These are phyloP conservation scores for Enteromius trimaculatus DNA, from an alignment of 2,797 vertebrate genomes.

Conservation along the genomic window DNA sequence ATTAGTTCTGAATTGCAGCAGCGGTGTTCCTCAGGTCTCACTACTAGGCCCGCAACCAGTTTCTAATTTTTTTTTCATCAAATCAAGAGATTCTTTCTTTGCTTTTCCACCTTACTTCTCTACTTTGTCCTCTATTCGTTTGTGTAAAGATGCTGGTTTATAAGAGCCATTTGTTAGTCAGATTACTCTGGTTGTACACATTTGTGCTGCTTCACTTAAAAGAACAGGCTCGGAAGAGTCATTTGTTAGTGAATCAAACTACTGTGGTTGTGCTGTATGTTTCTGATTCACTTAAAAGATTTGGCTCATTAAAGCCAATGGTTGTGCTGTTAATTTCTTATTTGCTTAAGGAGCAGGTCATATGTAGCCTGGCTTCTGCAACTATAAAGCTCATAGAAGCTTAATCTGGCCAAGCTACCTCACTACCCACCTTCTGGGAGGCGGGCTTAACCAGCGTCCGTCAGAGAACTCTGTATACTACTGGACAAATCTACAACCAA, in stretches of 20 bases:
- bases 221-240: not conserved
- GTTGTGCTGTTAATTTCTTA: not conserved
- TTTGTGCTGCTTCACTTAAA: not conserved
- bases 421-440: too few relatives aligned
- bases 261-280: not conserved
- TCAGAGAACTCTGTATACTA: too few relatives aligned
- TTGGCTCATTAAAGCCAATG: not conserved
- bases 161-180: not conserved
- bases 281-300: not conserved
- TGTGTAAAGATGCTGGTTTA: not conserved
- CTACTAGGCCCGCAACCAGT: not conserved
- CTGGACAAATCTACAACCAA: too few relatives aligned
- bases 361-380: not conserved
- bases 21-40: slow-evolving; percentile 19
- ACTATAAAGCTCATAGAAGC: too few relatives aligned
- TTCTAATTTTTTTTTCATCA: not conserved
- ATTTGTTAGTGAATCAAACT: not conserved
- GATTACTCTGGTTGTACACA: not conserved
- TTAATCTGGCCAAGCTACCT: too few relatives aligned
- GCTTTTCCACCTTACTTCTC: not conserved
- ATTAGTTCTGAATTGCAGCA: slow-evolving; percentile 37
- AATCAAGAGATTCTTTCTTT: not conserved
- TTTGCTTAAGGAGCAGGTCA: not conserved
- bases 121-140: not conserved
- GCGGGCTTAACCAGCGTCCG: too few relatives aligned